A percentile compares a stretch with the other conserved stretches of the same genome.
These are phyloP conservation scores for Aepyceros melampus DNA, from an alignment of 2,113 vertebrate genomes.

Conservation along the genomic window DNA sequence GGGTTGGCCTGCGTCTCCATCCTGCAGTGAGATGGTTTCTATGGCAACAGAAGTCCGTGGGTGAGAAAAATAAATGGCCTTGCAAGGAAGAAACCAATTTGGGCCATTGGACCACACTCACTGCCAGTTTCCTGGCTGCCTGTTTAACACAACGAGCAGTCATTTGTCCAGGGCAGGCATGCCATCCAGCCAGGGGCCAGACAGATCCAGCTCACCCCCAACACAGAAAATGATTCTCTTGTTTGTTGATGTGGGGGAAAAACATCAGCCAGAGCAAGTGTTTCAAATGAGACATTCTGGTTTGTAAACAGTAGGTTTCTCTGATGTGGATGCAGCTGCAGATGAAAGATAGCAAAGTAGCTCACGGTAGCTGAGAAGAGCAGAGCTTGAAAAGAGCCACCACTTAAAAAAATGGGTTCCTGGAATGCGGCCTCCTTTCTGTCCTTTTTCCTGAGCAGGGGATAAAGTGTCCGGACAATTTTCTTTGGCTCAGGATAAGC, in stretches of 20 bases:
- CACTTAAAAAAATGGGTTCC: not conserved
- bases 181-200: not conserved
- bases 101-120: not conserved
- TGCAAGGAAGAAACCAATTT: constrained; percentile 16
- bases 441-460: not conserved
- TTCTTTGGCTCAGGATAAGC: not conserved
- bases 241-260: not conserved
- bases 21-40: constrained; percentile 3
- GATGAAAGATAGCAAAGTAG: not conserved
- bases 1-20: not conserved
- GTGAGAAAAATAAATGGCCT: constrained; percentile 16
- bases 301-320: not conserved
- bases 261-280: not conserved
- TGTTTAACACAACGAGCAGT: not conserved
- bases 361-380: not conserved
- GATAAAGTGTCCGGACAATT: constrained; percentile 1
- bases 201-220: not conserved
- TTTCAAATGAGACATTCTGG: not conserved
- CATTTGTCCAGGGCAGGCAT: not conserved
- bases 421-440: not conserved
- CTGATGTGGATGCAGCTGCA: not conserved
- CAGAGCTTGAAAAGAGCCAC: not conserved
- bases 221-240: not conserved
- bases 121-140: not conserved
- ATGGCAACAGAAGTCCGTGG: not conserved